Evolutionary conservation across 2,888 invertebrate species (phyloP), one percentile per base, ranked within the genome.

Genomic region (Callosobruchus maculatus): DNA sequence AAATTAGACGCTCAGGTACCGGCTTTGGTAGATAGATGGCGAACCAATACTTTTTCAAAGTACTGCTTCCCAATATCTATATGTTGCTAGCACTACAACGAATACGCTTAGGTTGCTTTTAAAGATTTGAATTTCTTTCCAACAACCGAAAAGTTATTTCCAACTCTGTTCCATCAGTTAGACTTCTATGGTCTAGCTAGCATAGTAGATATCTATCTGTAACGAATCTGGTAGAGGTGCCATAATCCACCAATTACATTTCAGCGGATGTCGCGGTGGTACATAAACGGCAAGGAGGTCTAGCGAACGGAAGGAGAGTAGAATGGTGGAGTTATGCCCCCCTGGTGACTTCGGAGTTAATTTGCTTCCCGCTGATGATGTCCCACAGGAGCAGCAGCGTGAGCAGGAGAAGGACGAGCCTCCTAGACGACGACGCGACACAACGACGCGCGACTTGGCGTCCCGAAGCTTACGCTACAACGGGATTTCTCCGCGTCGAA

Each of bases 331-430:
- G 84, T 86, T 86, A 86, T 86, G 84, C 79, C 81, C 83, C 86
- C 83, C 81, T 26, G 71, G 84, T 80, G 86, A 82, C 80, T 83
- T 81, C 80, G 81, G 82, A 84, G 85, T 85, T 86, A 86, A 86
- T 86, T 86, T 85, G 85, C 83, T 86, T 85, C 82, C 83, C 83
- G 84, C 83, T 85, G 85, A 86, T 85, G 85, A 85, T 83, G 85
- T 86, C 86, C 85, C 85, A 76, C 78, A 80, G 85, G 85, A 84
- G 76, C 75, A 75, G 77, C 71, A 18, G 30, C 31, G 31, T 49
- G 49, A 49, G 13, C 18, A 49, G 49, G 5, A 49, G 49, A 49
- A 49, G 49, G 49, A 49, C 49, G 49, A 18, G 4, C 49, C 49
- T 49, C 49, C 49, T 49, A 49, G 49, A 49, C 13, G 49, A 49